Conservation (phyloP, 1,140 invertebrate genomes). For the Pseudachorutes palmiensis region DNA sequence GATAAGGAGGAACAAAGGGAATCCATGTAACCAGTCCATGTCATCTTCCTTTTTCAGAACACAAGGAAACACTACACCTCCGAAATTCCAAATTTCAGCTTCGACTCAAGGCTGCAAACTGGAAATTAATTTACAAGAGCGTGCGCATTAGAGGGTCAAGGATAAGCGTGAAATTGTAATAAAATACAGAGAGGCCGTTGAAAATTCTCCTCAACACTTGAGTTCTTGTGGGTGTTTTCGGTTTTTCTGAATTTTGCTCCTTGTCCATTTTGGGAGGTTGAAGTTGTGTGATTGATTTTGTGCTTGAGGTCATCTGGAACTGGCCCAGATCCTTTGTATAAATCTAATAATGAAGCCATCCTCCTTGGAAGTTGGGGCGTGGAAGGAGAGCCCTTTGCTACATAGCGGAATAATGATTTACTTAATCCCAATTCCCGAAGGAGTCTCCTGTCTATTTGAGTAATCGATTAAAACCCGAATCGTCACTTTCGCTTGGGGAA, state of each 20-base stretch:
- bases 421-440: constrained; percentile 4
- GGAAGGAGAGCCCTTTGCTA: neutral
- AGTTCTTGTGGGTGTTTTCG: too few relatives aligned
- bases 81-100: too few relatives aligned
- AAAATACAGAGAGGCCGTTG: too few relatives aligned
- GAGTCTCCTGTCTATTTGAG: neutral
- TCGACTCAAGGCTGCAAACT: too few relatives aligned
- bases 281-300: neutral
- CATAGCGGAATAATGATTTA: neutral
- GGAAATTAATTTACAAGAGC: too few relatives aligned
- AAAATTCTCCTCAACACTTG: too few relatives aligned
- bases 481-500: constrained; percentile 1
- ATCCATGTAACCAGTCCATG: neutral
- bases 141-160: too few relatives aligned
- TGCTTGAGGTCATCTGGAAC: neutral
- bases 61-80: too few relatives aligned
- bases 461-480: constrained; percentile 3
- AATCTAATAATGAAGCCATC: constrained; percentile 7
- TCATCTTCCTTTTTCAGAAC: neutral
- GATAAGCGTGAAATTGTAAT: too few relatives aligned
- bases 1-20: neutral
- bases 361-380: neutral
- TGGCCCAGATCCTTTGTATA: neutral
- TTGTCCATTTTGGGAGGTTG: too few relatives aligned
- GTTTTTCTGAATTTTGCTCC: too few relatives aligned